A percentile compares a stretch with the other conserved stretches of the same genome.
These are phyloP conservation scores for Eulemur rubriventer DNA, from an alignment of 2,797 vertebrate species.

Conservation along the genomic window DNA sequence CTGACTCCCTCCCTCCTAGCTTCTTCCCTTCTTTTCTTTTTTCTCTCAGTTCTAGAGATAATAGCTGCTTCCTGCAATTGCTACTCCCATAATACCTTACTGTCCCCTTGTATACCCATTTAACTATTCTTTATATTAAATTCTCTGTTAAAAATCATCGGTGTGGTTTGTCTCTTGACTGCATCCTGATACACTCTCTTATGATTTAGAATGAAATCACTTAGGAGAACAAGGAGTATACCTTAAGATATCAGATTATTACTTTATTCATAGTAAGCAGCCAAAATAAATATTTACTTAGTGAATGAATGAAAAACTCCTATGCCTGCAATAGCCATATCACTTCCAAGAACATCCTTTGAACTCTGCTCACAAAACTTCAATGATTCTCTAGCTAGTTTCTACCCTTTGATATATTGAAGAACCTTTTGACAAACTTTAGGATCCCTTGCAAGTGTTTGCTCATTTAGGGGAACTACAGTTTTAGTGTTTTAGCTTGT, in stretches of 20 bases:
- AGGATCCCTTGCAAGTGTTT: constrained; percentile 1
- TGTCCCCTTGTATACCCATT: not conserved
- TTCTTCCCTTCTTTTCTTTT: not conserved
- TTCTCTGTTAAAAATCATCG: not conserved
- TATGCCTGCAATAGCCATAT: not conserved
- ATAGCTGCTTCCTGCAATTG: not conserved
- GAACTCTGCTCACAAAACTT: not conserved
- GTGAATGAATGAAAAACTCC: not conserved
- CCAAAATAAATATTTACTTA: not conserved
- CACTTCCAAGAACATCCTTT: not conserved
- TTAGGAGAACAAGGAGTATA: not conserved
- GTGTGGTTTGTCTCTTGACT: not conserved
- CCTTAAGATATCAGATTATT: not conserved
- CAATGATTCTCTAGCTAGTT: not conserved
- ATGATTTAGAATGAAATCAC: not conserved
- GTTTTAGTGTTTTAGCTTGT: not conserved
- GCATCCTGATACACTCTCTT: not conserved
- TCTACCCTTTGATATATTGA: not conserved
- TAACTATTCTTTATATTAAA: not conserved
- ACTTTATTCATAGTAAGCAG: not conserved
- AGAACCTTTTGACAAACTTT: not conserved
- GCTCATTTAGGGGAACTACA: not conserved
- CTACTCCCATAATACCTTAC: not conserved
- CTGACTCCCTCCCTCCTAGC: not conserved
- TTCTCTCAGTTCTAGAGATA: not conserved